phyloP scores from a whole-genome alignment of 2,113 vertebrate genomes.

The Excalfactoria chinensis region DNA sequence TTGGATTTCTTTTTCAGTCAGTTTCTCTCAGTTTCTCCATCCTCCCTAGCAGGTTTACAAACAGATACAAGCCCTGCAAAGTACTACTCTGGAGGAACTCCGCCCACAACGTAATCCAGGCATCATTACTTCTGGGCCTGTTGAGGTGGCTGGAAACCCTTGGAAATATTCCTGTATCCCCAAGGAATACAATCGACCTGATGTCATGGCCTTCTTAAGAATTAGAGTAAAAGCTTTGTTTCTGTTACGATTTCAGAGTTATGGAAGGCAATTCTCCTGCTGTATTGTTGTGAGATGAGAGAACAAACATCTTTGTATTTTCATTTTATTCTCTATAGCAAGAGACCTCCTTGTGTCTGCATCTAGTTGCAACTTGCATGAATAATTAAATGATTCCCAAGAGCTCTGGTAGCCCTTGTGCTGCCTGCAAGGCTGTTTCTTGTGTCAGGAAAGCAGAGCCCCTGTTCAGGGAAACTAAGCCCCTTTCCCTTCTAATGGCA shows the following conservation, averaged over 20 bases:
- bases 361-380: conserved; percentile 53
- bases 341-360: conserved; percentile 37
- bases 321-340: conserved; percentile 26
- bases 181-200: neutral
- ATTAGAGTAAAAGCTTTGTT: conserved; percentile 20
- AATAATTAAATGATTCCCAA: conserved; percentile 50
- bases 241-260: conserved; percentile 9
- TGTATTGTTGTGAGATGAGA: neutral
- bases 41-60: neutral
- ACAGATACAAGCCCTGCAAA: neutral
- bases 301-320: conserved; percentile 28
- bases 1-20: neutral
- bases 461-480: neutral
- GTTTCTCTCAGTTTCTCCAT: neutral
- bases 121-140: conserved; percentile 17
- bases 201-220: neutral
- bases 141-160: neutral
- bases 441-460: neutral
- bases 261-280: conserved; percentile 1
- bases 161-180: neutral
- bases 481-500: neutral
- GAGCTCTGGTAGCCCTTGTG: neutral
- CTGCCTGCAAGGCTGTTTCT: conserved; percentile 33
- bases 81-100: neutral
- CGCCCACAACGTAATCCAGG: neutral